Conservation (phyloP, 2,888 invertebrate genomes). For the Thecophora atra region DNA sequence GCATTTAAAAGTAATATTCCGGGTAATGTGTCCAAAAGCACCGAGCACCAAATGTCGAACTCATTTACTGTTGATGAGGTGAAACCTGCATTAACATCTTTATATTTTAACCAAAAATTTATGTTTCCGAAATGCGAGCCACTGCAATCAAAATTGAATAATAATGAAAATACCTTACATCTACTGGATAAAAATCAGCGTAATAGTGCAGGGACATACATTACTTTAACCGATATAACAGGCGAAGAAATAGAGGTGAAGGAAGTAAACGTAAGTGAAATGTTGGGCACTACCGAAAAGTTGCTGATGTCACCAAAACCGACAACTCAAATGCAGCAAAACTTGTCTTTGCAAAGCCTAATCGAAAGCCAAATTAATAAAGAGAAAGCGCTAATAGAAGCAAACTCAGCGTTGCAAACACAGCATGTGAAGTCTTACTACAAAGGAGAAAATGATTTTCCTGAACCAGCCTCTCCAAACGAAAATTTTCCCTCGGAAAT, state of each 20-base stretch:
- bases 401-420: not conserved
- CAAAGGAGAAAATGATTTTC: not conserved
- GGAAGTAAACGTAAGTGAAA: constrained; percentile 4
- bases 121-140: too few relatives aligned
- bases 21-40: not conserved
- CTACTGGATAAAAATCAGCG: not conserved
- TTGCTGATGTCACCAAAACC: not conserved
- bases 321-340: not conserved
- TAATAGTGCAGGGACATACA: not conserved
- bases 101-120: too few relatives aligned
- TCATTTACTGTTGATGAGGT: not conserved
- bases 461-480: not conserved
- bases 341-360: too few relatives aligned
- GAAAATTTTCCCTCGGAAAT: not conserved
- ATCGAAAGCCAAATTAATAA: too few relatives aligned
- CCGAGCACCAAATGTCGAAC: too few relatives aligned
- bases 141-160: too few relatives aligned
- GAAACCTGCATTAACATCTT: not conserved
- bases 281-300: not conserved
- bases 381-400: not conserved
- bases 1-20: not conserved
- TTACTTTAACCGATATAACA: constrained; percentile 25
- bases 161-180: not conserved
- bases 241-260: constrained; percentile 11
- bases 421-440: not conserved